Evolutionary conservation across 37 sponge, comb jelly and placozoan species (phyloP).

Genomic region (Beroe forskalii): DNA sequence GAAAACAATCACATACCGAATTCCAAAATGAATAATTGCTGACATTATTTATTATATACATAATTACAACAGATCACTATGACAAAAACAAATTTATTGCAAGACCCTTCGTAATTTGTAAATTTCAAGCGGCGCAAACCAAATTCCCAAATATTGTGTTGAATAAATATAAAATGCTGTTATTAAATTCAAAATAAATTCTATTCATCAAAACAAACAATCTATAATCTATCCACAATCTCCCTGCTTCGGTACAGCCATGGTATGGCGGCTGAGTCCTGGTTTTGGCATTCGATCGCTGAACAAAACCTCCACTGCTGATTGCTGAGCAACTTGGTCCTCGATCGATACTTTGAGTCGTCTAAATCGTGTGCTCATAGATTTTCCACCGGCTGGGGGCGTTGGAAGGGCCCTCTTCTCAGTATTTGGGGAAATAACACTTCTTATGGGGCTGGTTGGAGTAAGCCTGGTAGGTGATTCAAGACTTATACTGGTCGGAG

Average conservation of each 20-base stretch:
- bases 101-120: background rate
- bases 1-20: no score
- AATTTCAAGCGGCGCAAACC: no score
- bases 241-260: background rate
- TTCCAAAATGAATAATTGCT: no score
- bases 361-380: slow-evolving; percentile 23
- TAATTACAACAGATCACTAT: background rate
- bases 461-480: background rate
- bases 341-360: slow-evolving; percentile 31
- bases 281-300: slow-evolving; percentile 62
- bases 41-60: no score
- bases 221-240: background rate
- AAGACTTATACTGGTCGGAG: background rate
- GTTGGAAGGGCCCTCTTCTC: background rate
- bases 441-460: background rate
- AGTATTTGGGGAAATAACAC: background rate
- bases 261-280: slow-evolving; percentile 6
- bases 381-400: background rate
- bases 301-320: background rate
- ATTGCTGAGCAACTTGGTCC: slow-evolving; percentile 27
- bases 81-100: background rate
- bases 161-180: background rate
- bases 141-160: background rate
- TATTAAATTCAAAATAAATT: background rate
- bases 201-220: background rate